A percentile compares a stretch with the other conserved stretches of the same genome.
phyloP scores from a whole-genome alignment of 1,140 invertebrate genomes.

The Conopomorpha cramerella region DNA sequence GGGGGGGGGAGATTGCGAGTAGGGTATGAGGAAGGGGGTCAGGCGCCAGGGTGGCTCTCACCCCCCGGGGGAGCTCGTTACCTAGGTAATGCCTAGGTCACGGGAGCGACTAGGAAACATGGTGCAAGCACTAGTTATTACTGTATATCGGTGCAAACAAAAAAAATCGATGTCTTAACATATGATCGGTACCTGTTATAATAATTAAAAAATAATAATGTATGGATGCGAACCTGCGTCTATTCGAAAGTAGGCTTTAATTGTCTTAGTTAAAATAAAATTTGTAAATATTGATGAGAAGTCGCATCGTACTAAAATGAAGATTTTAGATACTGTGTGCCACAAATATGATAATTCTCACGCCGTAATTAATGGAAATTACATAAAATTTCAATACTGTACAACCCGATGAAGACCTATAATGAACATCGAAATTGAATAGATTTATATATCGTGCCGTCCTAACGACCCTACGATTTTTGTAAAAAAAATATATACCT shows the following conservation, averaged over 20 bases:
- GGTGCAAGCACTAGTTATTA: conserved; percentile 52
- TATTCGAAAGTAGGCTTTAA: conserved; percentile 56
- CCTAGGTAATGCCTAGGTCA: too few relatives aligned
- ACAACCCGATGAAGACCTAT: conserved; percentile 44
- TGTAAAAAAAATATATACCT: conserved; percentile 59
- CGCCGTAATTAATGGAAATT: too few relatives aligned
- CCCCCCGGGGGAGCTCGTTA: too few relatives aligned
- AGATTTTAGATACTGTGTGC: too few relatives aligned
- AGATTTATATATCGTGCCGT: conserved; percentile 57
- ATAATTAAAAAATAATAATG: conserved; percentile 27
- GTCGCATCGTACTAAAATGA: too few relatives aligned
- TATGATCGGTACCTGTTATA: conserved; percentile 55
- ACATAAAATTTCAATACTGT: conserved; percentile 15
- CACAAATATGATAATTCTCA: too few relatives aligned
- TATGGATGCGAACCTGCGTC: conserved; percentile 57
- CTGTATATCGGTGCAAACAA: conserved; percentile 38
- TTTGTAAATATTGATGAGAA: conserved; percentile 53
- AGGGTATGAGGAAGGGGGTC: conserved; percentile 4
- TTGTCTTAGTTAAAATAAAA: conserved; percentile 58
- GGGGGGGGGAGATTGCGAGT: conserved; percentile 6
- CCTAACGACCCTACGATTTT: conserved; percentile 60
- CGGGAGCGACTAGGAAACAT: conserved; percentile 28
- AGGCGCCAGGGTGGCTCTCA: conserved; percentile 4
- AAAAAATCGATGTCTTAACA: conserved; percentile 41
- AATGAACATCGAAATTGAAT: conserved; percentile 56